Conservation (phyloP, 2,797 vertebrate genomes). For the Echiichthys vipera region DNA sequence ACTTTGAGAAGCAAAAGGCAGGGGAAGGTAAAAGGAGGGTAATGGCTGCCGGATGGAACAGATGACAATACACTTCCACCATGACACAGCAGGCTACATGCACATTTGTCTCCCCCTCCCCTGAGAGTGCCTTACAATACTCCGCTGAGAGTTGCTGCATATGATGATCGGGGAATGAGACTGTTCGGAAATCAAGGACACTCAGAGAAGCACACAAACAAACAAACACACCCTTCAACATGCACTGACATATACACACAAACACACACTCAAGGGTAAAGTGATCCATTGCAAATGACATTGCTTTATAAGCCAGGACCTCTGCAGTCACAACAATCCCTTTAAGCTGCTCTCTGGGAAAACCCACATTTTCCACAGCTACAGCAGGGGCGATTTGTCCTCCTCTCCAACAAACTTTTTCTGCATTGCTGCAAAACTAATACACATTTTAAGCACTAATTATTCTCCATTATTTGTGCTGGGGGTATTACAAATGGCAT, state of each 20-base stretch:
- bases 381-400: slow-evolving; percentile 13
- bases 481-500: background rate
- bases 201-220: slow-evolving; percentile 28
- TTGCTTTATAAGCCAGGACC: slow-evolving; percentile 43
- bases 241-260: slow-evolving; percentile 27
- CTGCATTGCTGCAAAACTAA: background rate
- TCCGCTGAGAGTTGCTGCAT: slow-evolving; percentile 48
- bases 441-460: background rate
- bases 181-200: slow-evolving; percentile 48
- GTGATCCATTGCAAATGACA: slow-evolving; percentile 46
- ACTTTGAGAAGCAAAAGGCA: slow-evolving; percentile 31
- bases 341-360: slow-evolving; percentile 51
- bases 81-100: slow-evolving; percentile 25
- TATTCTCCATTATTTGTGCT: background rate
- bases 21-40: slow-evolving; percentile 34
- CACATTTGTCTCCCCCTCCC: slow-evolving; percentile 44
- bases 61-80: slow-evolving; percentile 17
- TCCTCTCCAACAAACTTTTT: slow-evolving; percentile 3
- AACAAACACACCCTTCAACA: slow-evolving; percentile 32
- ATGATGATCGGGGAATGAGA: slow-evolving; percentile 43
- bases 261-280: slow-evolving; percentile 56
- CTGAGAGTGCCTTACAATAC: slow-evolving; percentile 46
- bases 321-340: slow-evolving; percentile 45
- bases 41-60: slow-evolving; percentile 49
- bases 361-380: slow-evolving; percentile 24